A percentile compares a stretch with the other conserved stretches of the same genome.
These are phyloP conservation scores for Tetrao urogallus DNA, from an alignment of 2,113 vertebrate species.

Conservation along the genomic window DNA sequence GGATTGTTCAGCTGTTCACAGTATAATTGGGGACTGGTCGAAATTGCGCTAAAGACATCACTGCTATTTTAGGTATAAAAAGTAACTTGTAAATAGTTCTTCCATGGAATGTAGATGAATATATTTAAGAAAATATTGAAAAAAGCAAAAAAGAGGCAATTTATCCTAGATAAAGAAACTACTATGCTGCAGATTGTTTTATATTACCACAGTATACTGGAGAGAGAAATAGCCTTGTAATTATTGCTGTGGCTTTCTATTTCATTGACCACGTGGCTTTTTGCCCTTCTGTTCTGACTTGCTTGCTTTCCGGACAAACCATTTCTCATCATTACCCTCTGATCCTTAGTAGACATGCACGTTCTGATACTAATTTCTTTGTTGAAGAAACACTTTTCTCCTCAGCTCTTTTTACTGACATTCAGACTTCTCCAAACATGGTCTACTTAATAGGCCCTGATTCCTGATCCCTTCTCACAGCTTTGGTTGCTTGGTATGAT, in stretches of 20 bases:
- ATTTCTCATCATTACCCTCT: background rate
- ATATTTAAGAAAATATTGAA: conserved; percentile 47
- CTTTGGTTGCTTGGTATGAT: background rate
- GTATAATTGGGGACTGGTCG: conserved; percentile 28
- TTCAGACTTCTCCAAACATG: background rate
- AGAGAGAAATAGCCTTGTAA: conserved; percentile 2
- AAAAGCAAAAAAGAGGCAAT: background rate
- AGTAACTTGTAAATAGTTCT: conserved; percentile 49
- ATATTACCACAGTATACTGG: conserved; percentile 11
- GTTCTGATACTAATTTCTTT: background rate
- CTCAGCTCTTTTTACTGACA: background rate
- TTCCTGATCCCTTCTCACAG: background rate
- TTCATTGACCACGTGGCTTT: background rate
- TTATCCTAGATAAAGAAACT: conserved; percentile 34
- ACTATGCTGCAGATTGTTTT: conserved; percentile 16
- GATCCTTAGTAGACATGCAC: background rate
- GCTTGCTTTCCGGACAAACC: background rate
- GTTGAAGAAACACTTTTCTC: background rate
- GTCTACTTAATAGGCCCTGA: background rate
- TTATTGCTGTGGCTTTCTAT: background rate
- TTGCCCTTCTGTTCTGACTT: background rate
- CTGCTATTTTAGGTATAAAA: background rate
- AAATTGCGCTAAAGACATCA: background rate
- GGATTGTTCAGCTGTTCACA: conserved; percentile 42
- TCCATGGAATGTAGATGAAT: conserved; percentile 55